Base-by-base conservation (phyloP, 2,888 invertebrate species). In the Ligdia adustata region DNA sequence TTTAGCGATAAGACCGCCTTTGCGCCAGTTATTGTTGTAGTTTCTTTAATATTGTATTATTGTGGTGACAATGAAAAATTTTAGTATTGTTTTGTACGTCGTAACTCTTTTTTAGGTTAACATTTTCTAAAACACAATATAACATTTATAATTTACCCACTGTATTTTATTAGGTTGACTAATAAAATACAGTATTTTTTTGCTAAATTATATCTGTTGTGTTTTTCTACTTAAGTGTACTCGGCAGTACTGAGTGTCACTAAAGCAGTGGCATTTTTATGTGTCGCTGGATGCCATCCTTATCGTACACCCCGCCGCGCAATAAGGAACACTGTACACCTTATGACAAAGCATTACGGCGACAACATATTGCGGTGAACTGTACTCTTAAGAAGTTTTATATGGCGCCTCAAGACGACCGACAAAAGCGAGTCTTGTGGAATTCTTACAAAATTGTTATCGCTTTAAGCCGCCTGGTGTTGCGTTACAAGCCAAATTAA, bases 181-280 rank as follows among this genome's bases (percentile, higher is more conserved):
- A n/a, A n/a, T n/a, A n/a, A n/a, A n/a, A n/a, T n/a, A n/a, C n/a
- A n/a, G n/a, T n/a, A n/a, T n/a, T n/a, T n/a, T n/a, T n/a, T n/a
- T n/a, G n/a, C n/a, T n/a, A n/a, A n/a, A n/a, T n/a, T n/a, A n/a
- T n/a, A n/a, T n/a, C n/a, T n/a, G n/a, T n/a, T n/a, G n/a, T n/a
- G n/a, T n/a, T n/a, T n/a, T n/a, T n/a, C n/a, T n/a, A n/a, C n/a
- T n/a, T n/a, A n/a, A n/a, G n/a, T n/a, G 26, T 12, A 27, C 27
- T 18, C 9, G 37, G 9, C 37, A 16, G 27, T 37, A 37, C 37
- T 38, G 38, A 51, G 53, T 52, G 55, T 49, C 55, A 46, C 38
- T 41, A 44, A 34, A 49, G 33, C 43, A 32, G 52, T 54, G 56
- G 55, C 52, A 55, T 59, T 56, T 52, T 52, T 55, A 54, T 52